Base-by-base conservation (phyloP, 2,113 vertebrate species). In the Ptilonorhynchus violaceus region DNA sequence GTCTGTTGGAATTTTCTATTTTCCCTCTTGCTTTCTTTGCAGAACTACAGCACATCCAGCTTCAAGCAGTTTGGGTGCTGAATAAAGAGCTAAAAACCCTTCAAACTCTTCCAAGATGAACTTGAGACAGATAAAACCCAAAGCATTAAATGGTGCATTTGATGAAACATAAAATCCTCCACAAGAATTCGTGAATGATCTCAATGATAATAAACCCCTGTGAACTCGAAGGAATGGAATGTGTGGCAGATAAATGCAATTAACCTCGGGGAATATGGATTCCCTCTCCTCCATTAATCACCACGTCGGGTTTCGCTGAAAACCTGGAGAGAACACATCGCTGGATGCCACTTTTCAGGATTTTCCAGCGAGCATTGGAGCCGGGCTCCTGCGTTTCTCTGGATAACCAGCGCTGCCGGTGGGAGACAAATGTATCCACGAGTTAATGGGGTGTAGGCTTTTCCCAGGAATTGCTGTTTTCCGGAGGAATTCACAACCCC, bases 191-290 rank as follows among this genome's bases (percentile, higher is more conserved):
- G 7, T 50, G 87, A 82, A 64, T 41, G 75, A 95, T 96, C 93
- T 83, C 85, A 64, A 21, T 78, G 81, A 94, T 88, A 94, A 95
- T 75, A 88, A 94, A 94, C 84, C 69, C 53, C 49, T 33, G 13
- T 60, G 82, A 82, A 91, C 66, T 79, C 89, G 85, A 73, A 88
- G 79, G 91, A 64, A 37, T 41, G 87, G 92, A 85, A 89, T 75
- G 87, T 66, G 94, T 68, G 89, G 84, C 66, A 88, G 94, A 95
- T 64, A 87, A 95, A 86, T 56, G 87, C 80, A 85, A 62, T 95
- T 87, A 92, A 94, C 80, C 86, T 42, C 47, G 3, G 80, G 95
- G 93, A 78, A 91, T 60, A 72, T 15, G 91, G 89, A 95, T 91
- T 73, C 58, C 4, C 74, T 89, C 69, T 53, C 70, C 52, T 20